Evolutionary conservation across 2,797 vertebrate genomes (phyloP).

Genomic region (Tangara arthus): DNA sequence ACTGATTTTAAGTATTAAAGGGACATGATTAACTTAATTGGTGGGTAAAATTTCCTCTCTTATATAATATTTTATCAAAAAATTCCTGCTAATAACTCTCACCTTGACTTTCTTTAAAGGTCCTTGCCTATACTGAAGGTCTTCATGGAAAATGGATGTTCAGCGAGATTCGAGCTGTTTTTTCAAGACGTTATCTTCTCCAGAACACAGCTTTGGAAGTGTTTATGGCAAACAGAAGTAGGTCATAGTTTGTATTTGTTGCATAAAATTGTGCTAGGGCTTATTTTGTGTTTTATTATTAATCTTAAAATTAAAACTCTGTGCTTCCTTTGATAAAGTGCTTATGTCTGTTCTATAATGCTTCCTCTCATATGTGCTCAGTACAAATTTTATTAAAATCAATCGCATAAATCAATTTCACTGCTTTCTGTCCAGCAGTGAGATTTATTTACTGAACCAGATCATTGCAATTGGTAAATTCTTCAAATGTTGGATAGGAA

Average conservation of each 20-base stretch:
- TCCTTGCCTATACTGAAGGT: conserved; percentile 92
- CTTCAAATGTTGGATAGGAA: neutral
- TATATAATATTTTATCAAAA: neutral
- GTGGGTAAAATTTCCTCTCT: neutral
- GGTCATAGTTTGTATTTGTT: conserved; percentile 34
- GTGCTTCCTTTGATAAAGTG: neutral
- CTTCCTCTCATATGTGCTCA: neutral
- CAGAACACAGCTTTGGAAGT: conserved; percentile 96
- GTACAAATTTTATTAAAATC: neutral
- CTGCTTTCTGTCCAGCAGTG: neutral
- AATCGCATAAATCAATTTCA: neutral
- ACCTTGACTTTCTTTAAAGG: conserved; percentile 71
- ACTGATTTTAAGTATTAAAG: neutral
- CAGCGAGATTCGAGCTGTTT: conserved; percentile 97
- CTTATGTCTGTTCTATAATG: neutral
- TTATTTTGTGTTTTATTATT: neutral
- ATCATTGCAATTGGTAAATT: neutral
- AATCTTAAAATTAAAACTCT: neutral
- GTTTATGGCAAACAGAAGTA: conserved; percentile 99
- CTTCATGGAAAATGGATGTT: conserved; percentile 99
- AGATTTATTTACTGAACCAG: neutral
- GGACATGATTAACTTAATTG: neutral
- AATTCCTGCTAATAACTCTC: neutral
- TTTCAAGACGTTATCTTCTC: conserved; percentile 91
- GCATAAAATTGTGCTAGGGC: neutral